Evolutionary conservation across 2,888 invertebrate species (phyloP), one percentile per base, ranked within the genome.

Genomic region (Diaprepes abbreviatus): DNA sequence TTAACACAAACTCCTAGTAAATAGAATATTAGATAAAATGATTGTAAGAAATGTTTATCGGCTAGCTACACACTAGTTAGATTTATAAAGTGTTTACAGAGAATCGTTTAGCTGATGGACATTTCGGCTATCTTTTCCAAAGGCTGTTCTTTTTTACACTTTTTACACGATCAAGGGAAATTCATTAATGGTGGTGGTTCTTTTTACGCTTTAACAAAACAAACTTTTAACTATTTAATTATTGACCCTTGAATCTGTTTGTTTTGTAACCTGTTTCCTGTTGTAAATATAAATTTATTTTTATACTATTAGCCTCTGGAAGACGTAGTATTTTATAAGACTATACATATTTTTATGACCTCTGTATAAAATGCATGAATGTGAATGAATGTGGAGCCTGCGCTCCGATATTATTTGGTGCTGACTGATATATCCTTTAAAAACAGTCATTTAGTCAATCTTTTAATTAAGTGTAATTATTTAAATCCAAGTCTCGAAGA

Each of bases 331-430:
- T 76, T 73, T 74, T 74, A 78, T 75, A 81, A 80, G 80, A 80
- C 79, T 81, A 82, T 81, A 79, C 74, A 78, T 81, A 82, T 80
- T 78, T 50, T 80, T 82, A 78, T 81, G 78, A 76, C 76, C 78
- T 75, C 79, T 84, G 83, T 84, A 84, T 83, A 83, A 84, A 84
- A 82, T 79, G 83, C 79, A 77, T 83, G 84, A 82, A 83, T 83
- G 83, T 58, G 76, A 75, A 77, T 76, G 80, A 75, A 74, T 81
- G 81, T 73, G 79, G 79, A 79, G 77, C 74, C 71, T 67, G 24
- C 65, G 73, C 76, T 78, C 79, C 75, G 69, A 66, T 70, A 67
- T 74, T 76, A 74, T 79, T 79, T 83, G 84, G 83, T 84, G 83
- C 83, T 83, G 83, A 83, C 83, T 83, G 83, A 83, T 81, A 78